These are phyloP conservation scores for Heliconius melpomene DNA, from an alignment of 1,140 invertebrate species.

Conservation along the genomic window DNA sequence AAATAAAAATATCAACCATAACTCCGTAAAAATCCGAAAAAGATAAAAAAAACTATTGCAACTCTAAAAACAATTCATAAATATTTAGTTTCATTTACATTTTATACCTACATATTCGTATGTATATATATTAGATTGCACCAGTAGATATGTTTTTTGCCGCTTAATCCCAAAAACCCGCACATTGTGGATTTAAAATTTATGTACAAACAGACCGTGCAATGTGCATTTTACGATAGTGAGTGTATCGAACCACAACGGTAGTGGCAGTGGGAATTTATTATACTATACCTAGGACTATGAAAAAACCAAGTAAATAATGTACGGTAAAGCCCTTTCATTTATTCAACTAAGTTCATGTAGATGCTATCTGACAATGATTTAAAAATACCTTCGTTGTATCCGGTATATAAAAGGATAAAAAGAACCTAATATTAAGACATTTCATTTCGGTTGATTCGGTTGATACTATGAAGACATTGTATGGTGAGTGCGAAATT, in stretches of 20 bases:
- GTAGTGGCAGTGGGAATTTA: conserved; percentile 64
- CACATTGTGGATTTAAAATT: conserved; percentile 43
- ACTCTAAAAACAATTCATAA: not conserved
- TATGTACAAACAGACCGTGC: conserved; percentile 57
- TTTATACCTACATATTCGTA: too few relatives aligned
- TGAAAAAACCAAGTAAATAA: conserved; percentile 44
- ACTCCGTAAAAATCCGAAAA: not conserved
- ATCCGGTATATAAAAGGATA: too few relatives aligned
- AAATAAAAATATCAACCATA: too few relatives aligned
- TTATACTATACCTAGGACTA: conserved; percentile 45
- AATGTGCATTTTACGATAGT: conserved; percentile 66
- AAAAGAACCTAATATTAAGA: too few relatives aligned
- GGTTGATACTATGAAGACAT: too few relatives aligned
- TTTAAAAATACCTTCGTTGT: not conserved
- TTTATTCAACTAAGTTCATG: not conserved
- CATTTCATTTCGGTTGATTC: too few relatives aligned
- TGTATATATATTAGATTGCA: not conserved
- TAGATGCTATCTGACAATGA: not conserved
- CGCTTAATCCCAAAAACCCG: not conserved
- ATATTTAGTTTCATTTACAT: not conserved
- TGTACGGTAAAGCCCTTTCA: conserved; percentile 30
- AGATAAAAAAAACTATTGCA: not conserved
- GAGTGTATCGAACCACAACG: conserved; percentile 49
- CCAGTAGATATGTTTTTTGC: not conserved
- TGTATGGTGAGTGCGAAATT: too few relatives aligned